Evolutionary conservation across 2,797 vertebrate species (phyloP), one percentile per base, ranked within the genome.

Genomic region (Jordanella pulchra): DNA sequence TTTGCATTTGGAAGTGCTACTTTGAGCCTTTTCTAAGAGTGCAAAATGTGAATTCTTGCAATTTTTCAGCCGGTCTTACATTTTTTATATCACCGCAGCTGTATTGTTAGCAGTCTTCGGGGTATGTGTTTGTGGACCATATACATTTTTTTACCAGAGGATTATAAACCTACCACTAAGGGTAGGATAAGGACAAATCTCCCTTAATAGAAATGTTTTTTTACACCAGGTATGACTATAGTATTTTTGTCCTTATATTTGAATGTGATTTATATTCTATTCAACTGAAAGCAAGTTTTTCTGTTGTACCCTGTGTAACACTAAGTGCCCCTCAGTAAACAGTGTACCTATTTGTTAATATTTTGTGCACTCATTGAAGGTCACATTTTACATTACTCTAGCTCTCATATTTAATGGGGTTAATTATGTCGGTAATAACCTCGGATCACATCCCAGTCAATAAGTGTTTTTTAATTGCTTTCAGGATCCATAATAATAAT

Each of bases 391-490:
- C 87, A 89, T 84, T 44, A 85, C 68, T 27, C 14, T 61, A 48
- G 61, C 69, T 74, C 78, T 81, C 79, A 72, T 86, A 69, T 84
- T 84, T 90, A 86, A 89, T 90, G 72, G 79, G 81, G 87, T 86
- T 91, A 91, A 92, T 91, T 91, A 90, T 73, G 73, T 79, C 65
- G 67, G 76, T 87, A 90, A 92, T 89, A 87, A 86, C 78, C 82
- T 67, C 69, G 27, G 50, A 83, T 88, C 87, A 87, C 82, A 87
- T 82, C 87, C 84, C 67, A 78, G 83, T 85, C 82, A 88, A 84
- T 87, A 88, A 89, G 82, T 92, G 84, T 89, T 88, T 91, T 85
- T 75, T 88, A 89, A 91, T 91, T 90, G 88, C 84, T 87, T 89
- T 89, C 76, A 87, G 77, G 83, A 91, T 89, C 73, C 87, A 68